phyloP scores from a whole-genome alignment of 2,888 invertebrate genomes.

The Thymelicus sylvestris region DNA sequence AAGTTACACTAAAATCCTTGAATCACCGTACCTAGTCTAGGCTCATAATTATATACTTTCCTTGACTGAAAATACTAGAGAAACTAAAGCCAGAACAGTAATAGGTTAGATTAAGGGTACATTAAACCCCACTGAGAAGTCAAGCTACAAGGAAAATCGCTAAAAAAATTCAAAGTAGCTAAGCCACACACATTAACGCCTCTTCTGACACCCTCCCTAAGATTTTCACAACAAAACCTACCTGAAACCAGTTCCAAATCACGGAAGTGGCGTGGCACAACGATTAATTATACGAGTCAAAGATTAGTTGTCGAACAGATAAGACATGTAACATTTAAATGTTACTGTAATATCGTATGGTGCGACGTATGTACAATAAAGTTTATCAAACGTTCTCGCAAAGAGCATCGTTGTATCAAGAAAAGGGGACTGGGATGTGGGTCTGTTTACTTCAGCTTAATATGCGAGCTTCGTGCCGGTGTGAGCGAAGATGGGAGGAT shows the following conservation, averaged over 20 bases:
- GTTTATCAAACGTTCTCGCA: constrained; percentile 44
- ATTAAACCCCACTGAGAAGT: no score
- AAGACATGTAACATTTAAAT: constrained; percentile 48
- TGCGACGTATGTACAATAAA: constrained; percentile 42
- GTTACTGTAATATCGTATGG: constrained; percentile 43
- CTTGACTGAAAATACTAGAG: no score
- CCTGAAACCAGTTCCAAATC: constrained; percentile 58
- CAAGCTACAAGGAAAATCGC: no score
- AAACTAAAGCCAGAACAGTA: no score
- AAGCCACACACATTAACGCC: not conserved
- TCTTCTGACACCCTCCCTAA: not conserved
- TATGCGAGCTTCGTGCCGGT: constrained; percentile 27
- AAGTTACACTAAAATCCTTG: no score
- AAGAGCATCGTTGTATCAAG: constrained; percentile 47
- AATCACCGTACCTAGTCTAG: no score
- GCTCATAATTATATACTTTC: no score
- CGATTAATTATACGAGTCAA: constrained; percentile 66
- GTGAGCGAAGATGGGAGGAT: constrained; percentile 20
- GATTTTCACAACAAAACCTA: constrained; percentile 22
- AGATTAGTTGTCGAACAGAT: constrained; percentile 57
- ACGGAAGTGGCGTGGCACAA: constrained; percentile 61
- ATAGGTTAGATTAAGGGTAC: no score
- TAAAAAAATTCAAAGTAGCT: not conserved
- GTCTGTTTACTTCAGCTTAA: constrained; percentile 36
- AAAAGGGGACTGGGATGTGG: constrained; percentile 27